phyloP scores from a whole-genome alignment of 2,888 invertebrate species.

The Lasioglossum calceatum region DNA sequence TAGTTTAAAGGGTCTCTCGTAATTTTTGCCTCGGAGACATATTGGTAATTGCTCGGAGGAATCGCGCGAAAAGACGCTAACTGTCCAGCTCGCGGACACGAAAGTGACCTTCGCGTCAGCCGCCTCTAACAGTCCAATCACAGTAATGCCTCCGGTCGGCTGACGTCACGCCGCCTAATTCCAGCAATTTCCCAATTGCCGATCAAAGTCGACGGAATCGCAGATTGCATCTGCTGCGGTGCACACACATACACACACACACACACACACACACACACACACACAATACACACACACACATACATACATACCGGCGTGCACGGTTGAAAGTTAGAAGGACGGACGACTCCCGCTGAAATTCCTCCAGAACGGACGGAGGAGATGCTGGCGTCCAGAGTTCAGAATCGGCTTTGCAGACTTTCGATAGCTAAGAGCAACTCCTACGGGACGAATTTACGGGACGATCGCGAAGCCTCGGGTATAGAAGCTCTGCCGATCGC shows the following conservation, averaged over 20 bases:
- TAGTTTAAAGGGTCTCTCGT: neutral
- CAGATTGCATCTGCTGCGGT: conserved; percentile 65
- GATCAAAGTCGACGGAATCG: conserved; percentile 76
- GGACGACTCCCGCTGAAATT: neutral
- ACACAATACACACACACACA: neutral
- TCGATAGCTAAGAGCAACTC: neutral
- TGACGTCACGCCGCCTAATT: conserved; percentile 77
- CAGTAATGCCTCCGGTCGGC: conserved; percentile 73
- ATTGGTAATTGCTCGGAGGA: neutral
- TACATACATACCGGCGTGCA: neutral
- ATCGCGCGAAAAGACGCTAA: conserved; percentile 35
- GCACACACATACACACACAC: neutral
- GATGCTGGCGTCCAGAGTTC: neutral
- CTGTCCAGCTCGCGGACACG: conserved; percentile 34
- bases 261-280: no score
- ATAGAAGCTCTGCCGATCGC: neutral
- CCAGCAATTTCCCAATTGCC: conserved; percentile 80
- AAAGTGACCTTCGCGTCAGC: conserved; percentile 73
- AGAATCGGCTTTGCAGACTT: neutral
- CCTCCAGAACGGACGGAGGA: neutral
- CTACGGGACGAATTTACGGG: conserved; percentile 2
- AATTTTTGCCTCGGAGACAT: neutral
- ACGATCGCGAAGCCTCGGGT: neutral
- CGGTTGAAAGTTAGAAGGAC: neutral
- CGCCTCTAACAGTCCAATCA: conserved; percentile 79